A percentile compares a stretch with the other conserved stretches of the same genome.
Evolutionary conservation across 2,113 vertebrate genomes (phyloP).

Genomic region (Corapipo altera): DNA sequence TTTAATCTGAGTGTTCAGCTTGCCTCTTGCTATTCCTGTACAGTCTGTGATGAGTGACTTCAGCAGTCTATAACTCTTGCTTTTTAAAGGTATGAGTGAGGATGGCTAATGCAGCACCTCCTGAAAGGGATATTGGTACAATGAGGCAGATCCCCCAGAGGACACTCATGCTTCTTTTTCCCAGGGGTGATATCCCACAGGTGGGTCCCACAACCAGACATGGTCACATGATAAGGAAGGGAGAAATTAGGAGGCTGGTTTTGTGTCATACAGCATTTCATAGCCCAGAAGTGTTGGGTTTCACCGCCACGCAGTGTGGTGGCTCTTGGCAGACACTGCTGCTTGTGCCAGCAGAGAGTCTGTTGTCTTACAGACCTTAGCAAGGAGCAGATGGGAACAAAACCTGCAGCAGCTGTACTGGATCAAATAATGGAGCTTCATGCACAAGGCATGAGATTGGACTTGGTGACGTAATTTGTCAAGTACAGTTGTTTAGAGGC

Average conservation of each 20-base stretch:
- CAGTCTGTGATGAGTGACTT: background rate
- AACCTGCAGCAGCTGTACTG: background rate
- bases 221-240: fast-evolving
- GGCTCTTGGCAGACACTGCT: background rate
- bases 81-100: background rate
- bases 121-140: fast-evolving
- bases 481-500: background rate
- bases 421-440: background rate
- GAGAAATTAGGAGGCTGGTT: background rate
- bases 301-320: fast-evolving
- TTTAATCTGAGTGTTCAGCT: background rate
- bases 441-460: background rate
- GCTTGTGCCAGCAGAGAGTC: background rate
- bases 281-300: background rate
- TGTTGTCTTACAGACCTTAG: background rate
- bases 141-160: background rate
- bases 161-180: background rate
- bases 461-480: background rate
- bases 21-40: background rate
- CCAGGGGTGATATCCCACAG: background rate
- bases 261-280: background rate
- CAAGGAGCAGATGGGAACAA: background rate
- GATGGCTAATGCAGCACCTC: background rate
- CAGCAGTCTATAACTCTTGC: background rate
- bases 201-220: background rate